Conservation (phyloP, 2,797 vertebrate species). For the Clarias pachynema region DNA sequence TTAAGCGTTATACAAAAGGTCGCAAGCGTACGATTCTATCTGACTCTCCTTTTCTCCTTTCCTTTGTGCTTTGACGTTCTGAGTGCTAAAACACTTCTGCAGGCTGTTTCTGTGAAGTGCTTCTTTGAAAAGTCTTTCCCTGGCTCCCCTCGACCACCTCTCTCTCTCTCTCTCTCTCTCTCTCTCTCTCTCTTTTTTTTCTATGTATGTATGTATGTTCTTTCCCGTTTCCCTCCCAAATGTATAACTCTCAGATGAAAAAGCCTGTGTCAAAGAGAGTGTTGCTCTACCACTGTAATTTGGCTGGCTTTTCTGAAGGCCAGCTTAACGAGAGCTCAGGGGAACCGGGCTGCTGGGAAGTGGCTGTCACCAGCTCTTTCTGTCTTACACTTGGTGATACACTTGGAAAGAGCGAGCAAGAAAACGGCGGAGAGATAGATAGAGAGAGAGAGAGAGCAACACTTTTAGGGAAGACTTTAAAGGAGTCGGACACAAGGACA, state of each 20-base stretch:
- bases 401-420: constrained; percentile 12
- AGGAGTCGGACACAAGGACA: constrained; percentile 12
- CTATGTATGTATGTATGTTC: constrained; percentile 1
- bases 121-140: background rate
- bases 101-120: background rate
- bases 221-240: constrained; percentile 1
- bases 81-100: background rate
- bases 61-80: background rate
- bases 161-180: background rate
- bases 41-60: constrained; percentile 3
- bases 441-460: constrained; percentile 9
- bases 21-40: constrained; percentile 60
- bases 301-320: constrained; percentile 51
- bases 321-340: constrained; percentile 59
- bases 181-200: no score
- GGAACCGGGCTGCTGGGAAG: constrained; percentile 52
- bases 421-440: background rate
- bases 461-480: constrained; percentile 29
- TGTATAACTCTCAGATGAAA: constrained; percentile 34
- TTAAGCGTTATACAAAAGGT: constrained; percentile 63
- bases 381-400: constrained; percentile 31
- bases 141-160: background rate
- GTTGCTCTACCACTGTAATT: constrained; percentile 49
- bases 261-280: constrained; percentile 50
- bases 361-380: constrained; percentile 57